phyloP scores from a whole-genome alignment of 2,113 vertebrate species.

The Scomber colias region DNA sequence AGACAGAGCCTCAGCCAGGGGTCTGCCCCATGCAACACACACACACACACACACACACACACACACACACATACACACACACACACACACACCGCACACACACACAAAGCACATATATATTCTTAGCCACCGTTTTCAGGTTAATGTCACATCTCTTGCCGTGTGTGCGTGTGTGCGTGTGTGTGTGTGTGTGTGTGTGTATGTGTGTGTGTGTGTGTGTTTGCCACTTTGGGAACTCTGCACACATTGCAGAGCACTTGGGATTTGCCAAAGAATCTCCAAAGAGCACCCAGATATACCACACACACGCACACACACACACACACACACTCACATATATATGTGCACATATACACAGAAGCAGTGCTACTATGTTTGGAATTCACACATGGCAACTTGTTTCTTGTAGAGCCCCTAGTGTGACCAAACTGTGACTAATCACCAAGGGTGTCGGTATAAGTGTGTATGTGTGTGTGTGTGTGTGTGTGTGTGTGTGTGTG shows the following conservation, averaged over 20 bases:
- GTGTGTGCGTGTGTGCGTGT: constrained; percentile 6
- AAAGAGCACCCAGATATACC: neutral
- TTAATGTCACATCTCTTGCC: constrained; percentile 17
- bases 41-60: constrained; percentile 26
- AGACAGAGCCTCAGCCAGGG: constrained; percentile 50
- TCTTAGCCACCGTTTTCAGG: constrained; percentile 22
- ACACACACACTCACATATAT: neutral
- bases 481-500: neutral
- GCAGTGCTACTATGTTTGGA: constrained; percentile 40
- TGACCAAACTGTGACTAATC: constrained; percentile 45
- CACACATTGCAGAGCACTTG: constrained; percentile 29
- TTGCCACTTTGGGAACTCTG: constrained; percentile 13
- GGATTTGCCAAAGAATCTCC: constrained; percentile 37
- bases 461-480: neutral
- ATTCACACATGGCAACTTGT: constrained; percentile 37
- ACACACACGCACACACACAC: neutral
- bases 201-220: neutral
- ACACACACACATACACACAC: neutral
- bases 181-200: too few species aligned
- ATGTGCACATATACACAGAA: neutral
- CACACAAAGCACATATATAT: neutral
- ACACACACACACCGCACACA: constrained; percentile 7
- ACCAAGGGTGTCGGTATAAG: constrained; percentile 12
- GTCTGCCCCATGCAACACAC: constrained; percentile 22
- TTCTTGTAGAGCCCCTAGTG: constrained; percentile 18